Base-by-base conservation (phyloP, 2,888 invertebrate genomes). In the Cordilura impudica region DNA sequence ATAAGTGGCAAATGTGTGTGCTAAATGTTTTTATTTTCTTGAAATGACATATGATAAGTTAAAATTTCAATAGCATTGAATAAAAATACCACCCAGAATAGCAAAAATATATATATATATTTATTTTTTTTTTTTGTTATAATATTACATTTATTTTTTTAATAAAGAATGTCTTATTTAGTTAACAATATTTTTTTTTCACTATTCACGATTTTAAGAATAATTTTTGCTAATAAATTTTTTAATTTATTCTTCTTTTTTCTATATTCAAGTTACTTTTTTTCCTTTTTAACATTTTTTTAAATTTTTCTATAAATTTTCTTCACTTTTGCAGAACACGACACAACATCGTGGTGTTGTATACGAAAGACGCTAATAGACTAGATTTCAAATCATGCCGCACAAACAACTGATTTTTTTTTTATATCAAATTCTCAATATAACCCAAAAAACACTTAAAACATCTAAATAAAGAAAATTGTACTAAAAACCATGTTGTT, bases 341-440 rank as follows among this genome's bases (percentile, higher is more conserved):
- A 72, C 71, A 78, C 81, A 76, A 73, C 81, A 77, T 76, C 81
- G 82, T 81, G 81, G 81, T 81, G 81, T 78, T 78, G 76, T 74
- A 49, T 69, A 81, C 74, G 81, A 82, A 76, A 82, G 82, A 81
- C 82, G 81, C 81, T 82, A 76, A 81, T 51, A 82, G 82, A 82
- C 82, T 82, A 71, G 73, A 78, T 81, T 78, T 69, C 39, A 73
- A 81, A 81, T 81, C 82, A 61, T 81, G 81, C 81, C 82, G 71
- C 74, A 81, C 82, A 78, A 72, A 69, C 71, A 81, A 76, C 65
- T 39, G 69, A 73, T 74, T 77, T 81, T 81, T 73, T 73, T 65
- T 31, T 56, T 53, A 45, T 71, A 18, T 39, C 21, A 65, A 31
- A 70, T 35, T 53, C 45, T 18, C 54, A 29, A 19, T 35, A 35